Conservation (phyloP, 2,113 vertebrate species). For the Periophthalmodon schlosseri region DNA sequence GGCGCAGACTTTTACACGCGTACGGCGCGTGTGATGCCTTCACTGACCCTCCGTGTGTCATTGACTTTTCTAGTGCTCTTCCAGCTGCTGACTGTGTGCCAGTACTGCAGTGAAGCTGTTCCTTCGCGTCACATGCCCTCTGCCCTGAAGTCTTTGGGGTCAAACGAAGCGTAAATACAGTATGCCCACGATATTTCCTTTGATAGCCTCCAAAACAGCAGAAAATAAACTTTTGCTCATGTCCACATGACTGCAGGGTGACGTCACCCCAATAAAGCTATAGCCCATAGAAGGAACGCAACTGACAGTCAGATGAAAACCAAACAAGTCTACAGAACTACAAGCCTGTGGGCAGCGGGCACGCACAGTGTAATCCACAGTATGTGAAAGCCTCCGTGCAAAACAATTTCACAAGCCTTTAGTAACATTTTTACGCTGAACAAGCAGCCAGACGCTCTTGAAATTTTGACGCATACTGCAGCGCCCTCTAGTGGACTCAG, state of each 20-base stretch:
- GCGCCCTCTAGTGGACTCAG: background rate
- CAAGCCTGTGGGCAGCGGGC: background rate
- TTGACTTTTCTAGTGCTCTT: conserved; percentile 26
- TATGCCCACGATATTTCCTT: background rate
- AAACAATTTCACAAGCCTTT: background rate
- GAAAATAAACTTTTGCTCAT: conserved; percentile 29
- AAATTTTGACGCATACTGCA: background rate
- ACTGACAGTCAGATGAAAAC: background rate
- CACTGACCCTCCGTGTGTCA: conserved; percentile 22
- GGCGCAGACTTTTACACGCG: background rate
- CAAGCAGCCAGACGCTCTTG: background rate
- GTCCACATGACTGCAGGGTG: conserved; percentile 52
- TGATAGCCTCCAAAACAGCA: conserved; percentile 19
- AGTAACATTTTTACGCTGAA: background rate
- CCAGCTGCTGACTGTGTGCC: conserved; percentile 48
- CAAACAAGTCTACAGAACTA: background rate
- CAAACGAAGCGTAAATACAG: background rate
- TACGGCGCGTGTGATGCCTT: conserved; percentile 24
- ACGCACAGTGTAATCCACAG: background rate
- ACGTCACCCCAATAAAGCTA: conserved; percentile 50
- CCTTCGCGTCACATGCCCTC: conserved; percentile 43
- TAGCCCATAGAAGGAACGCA: background rate
- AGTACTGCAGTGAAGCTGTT: conserved; percentile 51
- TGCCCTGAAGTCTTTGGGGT: conserved; percentile 1
- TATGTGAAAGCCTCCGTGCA: background rate